A percentile compares a stretch with the other conserved stretches of the same genome.
Conservation (phyloP, 1,140 invertebrate species). For the Parapsyche elsis region DNA sequence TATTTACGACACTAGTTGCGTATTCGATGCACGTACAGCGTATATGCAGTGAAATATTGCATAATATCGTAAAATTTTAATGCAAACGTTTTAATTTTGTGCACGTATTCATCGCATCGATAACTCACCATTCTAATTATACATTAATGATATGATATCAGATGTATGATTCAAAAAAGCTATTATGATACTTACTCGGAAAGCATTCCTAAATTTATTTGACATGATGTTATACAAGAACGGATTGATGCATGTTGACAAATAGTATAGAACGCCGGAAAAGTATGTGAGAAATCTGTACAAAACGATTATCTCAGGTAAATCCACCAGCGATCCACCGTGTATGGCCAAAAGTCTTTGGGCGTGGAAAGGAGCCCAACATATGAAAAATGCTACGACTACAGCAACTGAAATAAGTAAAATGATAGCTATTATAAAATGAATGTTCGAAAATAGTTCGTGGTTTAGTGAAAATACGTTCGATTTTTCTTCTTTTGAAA, state of each 20-base stretch:
- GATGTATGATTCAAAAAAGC: no score
- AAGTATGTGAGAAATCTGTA: conserved; percentile 75
- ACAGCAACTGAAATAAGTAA: conserved; percentile 81
- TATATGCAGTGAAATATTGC: no score
- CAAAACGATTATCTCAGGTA: conserved; percentile 64
- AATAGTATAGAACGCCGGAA: conserved; percentile 78
- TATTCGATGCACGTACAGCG: no score
- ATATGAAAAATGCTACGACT: conserved; percentile 93
- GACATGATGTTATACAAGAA: conserved; percentile 91
- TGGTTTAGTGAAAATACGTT: no score
- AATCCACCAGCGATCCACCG: conserved; percentile 64
- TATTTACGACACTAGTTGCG: not conserved
- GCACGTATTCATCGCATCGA: no score
- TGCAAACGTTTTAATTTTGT: no score
- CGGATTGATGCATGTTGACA: conserved; percentile 84
- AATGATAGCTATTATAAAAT: conserved; percentile 9
- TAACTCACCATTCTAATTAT: no score
- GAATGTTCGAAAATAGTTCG: not conserved
- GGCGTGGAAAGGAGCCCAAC: conserved; percentile 95
- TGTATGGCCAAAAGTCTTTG: conserved; percentile 85
- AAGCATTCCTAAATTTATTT: conserved; percentile 85
- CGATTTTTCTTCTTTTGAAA: no score
- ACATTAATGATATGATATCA: no score
- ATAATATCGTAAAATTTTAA: no score
- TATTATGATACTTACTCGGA: conserved; percentile 79